Evolutionary conservation across 2,888 invertebrate genomes (phyloP).

Genomic region (Uropetala carovei): DNA sequence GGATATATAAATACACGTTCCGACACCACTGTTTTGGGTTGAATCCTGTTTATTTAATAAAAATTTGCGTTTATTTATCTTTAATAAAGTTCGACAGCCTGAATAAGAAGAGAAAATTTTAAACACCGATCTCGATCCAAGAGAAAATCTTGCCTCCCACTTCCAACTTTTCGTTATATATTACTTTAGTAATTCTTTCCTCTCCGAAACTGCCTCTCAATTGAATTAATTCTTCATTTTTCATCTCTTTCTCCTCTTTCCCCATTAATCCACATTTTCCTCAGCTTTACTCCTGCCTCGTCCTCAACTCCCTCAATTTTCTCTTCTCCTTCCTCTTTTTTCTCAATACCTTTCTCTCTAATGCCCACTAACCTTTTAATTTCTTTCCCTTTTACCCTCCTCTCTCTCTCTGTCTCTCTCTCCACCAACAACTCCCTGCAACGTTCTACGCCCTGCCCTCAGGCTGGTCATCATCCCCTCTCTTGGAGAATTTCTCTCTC

Average conservation of each 20-base stretch:
- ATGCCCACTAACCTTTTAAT: background rate
- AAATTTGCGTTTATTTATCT: no score
- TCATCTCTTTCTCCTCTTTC: background rate
- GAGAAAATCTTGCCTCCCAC: no score
- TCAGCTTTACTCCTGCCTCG: background rate
- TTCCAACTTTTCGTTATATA: no score
- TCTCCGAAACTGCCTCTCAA: no score
- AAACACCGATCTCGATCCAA: no score
- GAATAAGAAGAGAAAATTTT: no score
- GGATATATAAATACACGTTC: no score
- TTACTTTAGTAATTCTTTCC: no score
- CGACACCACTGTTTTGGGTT: no score
- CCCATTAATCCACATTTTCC: background rate
- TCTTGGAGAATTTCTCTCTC: background rate
- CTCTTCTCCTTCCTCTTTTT: background rate
- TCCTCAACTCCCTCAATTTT: background rate
- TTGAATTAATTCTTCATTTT: no score
- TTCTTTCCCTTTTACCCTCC: background rate
- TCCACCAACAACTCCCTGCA: background rate
- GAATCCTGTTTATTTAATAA: no score
- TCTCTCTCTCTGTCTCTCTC: background rate
- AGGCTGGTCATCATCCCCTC: background rate
- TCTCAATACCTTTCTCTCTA: background rate
- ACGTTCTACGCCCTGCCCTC: background rate
- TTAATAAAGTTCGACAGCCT: no score